Evolutionary conservation across 2,797 vertebrate genomes (phyloP).

Genomic region (Lateolabrax maculatus): DNA sequence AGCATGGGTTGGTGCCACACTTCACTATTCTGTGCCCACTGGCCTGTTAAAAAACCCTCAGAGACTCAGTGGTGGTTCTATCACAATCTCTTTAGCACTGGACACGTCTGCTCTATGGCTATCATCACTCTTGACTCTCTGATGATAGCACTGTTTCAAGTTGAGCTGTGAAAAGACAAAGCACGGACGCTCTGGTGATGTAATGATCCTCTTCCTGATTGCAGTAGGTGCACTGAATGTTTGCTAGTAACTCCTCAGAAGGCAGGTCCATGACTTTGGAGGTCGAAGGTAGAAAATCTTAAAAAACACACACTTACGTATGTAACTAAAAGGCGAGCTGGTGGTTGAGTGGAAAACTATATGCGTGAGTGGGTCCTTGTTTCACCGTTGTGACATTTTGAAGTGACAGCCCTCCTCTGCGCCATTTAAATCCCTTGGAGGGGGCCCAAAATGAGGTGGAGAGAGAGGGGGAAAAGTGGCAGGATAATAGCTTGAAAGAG

Average conservation of each 20-base stretch:
- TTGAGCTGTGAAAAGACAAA: slow-evolving; percentile 48
- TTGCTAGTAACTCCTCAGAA: slow-evolving; percentile 26
- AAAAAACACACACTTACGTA: slow-evolving; percentile 18
- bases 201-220: slow-evolving; percentile 30
- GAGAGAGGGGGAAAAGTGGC: slow-evolving; percentile 15
- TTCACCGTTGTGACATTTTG: slow-evolving; percentile 80
- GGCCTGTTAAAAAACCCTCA: slow-evolving; percentile 46
- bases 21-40: slow-evolving; percentile 39
- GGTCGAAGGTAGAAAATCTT: slow-evolving; percentile 35
- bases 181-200: slow-evolving; percentile 31
- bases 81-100: slow-evolving; percentile 62
- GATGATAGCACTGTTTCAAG: slow-evolving; percentile 67
- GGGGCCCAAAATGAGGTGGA: slow-evolving; percentile 59
- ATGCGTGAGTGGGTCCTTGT: slow-evolving; percentile 74
- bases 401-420: slow-evolving; percentile 77
- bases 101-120: slow-evolving; percentile 70
- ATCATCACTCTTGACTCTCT: slow-evolving; percentile 77
- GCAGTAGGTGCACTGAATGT: slow-evolving; percentile 14
- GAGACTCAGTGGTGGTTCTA: slow-evolving; percentile 50
- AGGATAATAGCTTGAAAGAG: slow-evolving; percentile 46
- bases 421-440: slow-evolving; percentile 76
- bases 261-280: slow-evolving; percentile 39
- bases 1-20: slow-evolving; percentile 59
- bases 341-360: slow-evolving; percentile 60
- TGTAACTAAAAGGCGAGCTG: slow-evolving; percentile 39